These are phyloP conservation scores for Aspidoscelis tigris DNA, from an alignment of 2,113 vertebrate genomes.

Conservation along the genomic window DNA sequence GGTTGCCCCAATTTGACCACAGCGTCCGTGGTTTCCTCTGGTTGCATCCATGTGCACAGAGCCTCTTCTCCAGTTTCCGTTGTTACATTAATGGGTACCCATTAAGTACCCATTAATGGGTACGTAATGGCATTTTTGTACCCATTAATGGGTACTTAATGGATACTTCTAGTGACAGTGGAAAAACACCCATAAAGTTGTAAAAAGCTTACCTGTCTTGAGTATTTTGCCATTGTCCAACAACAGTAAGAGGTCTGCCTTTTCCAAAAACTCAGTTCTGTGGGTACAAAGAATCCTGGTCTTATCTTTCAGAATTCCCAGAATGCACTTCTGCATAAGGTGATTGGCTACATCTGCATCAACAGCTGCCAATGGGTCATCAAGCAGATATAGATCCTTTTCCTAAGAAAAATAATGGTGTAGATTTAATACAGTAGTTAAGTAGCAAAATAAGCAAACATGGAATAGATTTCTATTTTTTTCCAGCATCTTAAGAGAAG, in stretches of 20 bases:
- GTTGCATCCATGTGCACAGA: too few relatives aligned
- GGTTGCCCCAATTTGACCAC: too few relatives aligned
- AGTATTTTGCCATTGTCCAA: slow-evolving; percentile 88
- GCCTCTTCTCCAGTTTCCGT: too few relatives aligned
- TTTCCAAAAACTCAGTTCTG: slow-evolving; percentile 86
- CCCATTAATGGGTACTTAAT: too few relatives aligned
- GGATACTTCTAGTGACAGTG: too few relatives aligned
- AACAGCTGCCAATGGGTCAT: slow-evolving; percentile 95
- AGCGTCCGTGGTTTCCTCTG: too few relatives aligned
- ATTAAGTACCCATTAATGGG: too few relatives aligned
- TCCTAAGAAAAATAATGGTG: slow-evolving; percentile 75
- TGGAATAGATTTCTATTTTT: not conserved
- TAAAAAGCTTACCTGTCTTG: slow-evolving; percentile 79
- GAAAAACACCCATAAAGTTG: not conserved
- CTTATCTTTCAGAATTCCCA: slow-evolving; percentile 84
- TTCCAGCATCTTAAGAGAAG: not conserved
- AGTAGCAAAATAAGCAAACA: not conserved
- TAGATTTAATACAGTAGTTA: not conserved
- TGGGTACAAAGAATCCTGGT: slow-evolving; percentile 96
- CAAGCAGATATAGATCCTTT: slow-evolving; percentile 93
- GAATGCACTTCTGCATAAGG: slow-evolving; percentile 90
- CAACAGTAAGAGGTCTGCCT: slow-evolving; percentile 85
- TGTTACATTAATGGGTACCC: too few relatives aligned
- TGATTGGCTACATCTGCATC: slow-evolving; percentile 91
- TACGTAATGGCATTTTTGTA: too few relatives aligned